Evolutionary conservation across 2,888 invertebrate species (phyloP).

Genomic region (Smittia sp.): DNA sequence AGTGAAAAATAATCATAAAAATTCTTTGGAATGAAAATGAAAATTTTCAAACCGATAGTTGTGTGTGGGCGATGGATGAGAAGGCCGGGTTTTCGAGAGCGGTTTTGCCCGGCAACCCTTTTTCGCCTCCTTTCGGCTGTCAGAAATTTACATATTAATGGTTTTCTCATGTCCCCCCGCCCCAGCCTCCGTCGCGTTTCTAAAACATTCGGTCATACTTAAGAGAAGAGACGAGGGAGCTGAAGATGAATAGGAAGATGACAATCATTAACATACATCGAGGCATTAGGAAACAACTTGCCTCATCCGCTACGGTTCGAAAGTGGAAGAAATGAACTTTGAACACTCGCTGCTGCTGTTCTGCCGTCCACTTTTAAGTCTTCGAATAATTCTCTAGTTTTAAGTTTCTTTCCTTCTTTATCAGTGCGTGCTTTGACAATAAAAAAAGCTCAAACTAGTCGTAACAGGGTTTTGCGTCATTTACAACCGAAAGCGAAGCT

Average conservation of each 20-base stretch:
- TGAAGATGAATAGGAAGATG: conserved; percentile 2
- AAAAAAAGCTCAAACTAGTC: conserved; percentile 24
- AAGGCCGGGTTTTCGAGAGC: not conserved
- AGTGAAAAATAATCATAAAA: conserved; percentile 19
- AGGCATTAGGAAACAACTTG: not conserved
- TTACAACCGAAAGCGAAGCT: conserved; percentile 36
- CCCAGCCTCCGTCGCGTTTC: not conserved
- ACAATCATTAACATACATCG: conserved; percentile 19
- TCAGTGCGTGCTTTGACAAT: conserved; percentile 25
- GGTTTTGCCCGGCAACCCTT: conserved; percentile 14
- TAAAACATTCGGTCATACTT: not conserved
- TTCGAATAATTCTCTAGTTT: not conserved
- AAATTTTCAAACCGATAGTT: conserved; percentile 24
- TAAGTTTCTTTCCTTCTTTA: not conserved
- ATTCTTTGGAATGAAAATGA: conserved; percentile 30
- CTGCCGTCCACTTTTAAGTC: too few relatives aligned
- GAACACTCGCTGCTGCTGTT: too few relatives aligned
- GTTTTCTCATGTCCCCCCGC: conserved; percentile 34
- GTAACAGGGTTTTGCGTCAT: conserved; percentile 34
- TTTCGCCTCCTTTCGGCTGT: not conserved
- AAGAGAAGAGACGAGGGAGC: not conserved
- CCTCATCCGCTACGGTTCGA: conserved; percentile 9
- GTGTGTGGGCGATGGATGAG: not conserved
- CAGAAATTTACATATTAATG: conserved; percentile 32
- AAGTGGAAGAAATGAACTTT: too few relatives aligned